A percentile compares a stretch with the other conserved stretches of the same genome.
Conservation (phyloP, 2,888 invertebrate genomes). For the Dexiosoma caninum region DNA sequence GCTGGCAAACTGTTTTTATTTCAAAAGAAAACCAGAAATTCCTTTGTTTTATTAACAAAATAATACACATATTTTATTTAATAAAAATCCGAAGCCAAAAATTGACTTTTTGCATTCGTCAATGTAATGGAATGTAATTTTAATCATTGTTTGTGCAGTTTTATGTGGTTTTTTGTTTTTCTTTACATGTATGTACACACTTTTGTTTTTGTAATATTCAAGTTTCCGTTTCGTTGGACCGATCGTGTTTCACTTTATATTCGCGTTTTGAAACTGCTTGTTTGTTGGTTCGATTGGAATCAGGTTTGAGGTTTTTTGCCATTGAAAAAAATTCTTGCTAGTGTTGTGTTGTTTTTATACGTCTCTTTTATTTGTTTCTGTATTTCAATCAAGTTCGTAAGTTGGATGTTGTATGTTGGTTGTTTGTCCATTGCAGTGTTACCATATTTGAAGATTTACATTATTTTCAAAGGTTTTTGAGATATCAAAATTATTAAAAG, state of each 20-base stretch:
- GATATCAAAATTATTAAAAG: no score
- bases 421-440: no score
- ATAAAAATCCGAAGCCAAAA: not conserved
- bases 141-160: conserved; percentile 37
- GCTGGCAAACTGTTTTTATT: not conserved
- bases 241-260: conserved; percentile 49
- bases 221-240: conserved; percentile 45
- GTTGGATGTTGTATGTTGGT: conserved; percentile 17
- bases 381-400: conserved; percentile 43
- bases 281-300: conserved; percentile 39
- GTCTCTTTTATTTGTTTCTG: not conserved
- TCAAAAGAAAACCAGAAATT: not conserved
- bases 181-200: no score
- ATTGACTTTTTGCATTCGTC: conserved; percentile 42
- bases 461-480: no score
- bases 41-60: not conserved
- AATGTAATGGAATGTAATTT: conserved; percentile 59
- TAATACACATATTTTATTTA: not conserved
- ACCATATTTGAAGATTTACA: no score
- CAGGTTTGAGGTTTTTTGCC: conserved; percentile 49
- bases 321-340: conserved; percentile 36
- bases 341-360: not conserved
- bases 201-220: conserved; percentile 26
- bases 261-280: conserved; percentile 54
- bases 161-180: conserved; percentile 19